phyloP scores from a whole-genome alignment of 1,140 invertebrate genomes.

The Drosophila chauvacae region DNA sequence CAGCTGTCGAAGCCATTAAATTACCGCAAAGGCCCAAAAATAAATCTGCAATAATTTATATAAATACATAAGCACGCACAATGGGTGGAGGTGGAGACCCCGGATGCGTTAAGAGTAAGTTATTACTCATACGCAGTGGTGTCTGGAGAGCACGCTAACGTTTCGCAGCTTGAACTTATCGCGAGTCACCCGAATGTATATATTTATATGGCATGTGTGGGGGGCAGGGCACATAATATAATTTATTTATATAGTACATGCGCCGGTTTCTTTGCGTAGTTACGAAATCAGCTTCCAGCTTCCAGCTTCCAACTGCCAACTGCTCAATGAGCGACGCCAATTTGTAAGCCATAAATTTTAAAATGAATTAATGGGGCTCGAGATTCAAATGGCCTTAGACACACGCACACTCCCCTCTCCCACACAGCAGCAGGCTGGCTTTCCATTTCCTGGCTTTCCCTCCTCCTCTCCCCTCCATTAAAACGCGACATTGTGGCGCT shows the following conservation, averaged over 20 bases:
- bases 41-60: constrained; percentile 51
- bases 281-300: constrained; percentile 29
- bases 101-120: not conserved
- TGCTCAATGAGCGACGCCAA: constrained; percentile 50
- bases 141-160: not conserved
- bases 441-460: not conserved
- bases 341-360: constrained; percentile 77
- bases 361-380: constrained; percentile 76
- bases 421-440: constrained; percentile 1
- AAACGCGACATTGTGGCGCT: constrained; percentile 37
- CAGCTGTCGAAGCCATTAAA: constrained; percentile 61
- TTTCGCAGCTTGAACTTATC: constrained; percentile 1
- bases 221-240: not conserved
- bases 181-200: not conserved
- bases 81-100: not conserved
- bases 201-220: not conserved
- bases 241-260: constrained; percentile 14
- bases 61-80: constrained; percentile 3
- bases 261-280: constrained; percentile 10
- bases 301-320: not conserved
- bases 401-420: constrained; percentile 3
- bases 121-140: constrained; percentile 20
- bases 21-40: constrained; percentile 43
- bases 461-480: not conserved
- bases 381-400: constrained; percentile 74